Conservation (phyloP, 2,888 invertebrate species). For the Pachycephus smyrnensis region DNA sequence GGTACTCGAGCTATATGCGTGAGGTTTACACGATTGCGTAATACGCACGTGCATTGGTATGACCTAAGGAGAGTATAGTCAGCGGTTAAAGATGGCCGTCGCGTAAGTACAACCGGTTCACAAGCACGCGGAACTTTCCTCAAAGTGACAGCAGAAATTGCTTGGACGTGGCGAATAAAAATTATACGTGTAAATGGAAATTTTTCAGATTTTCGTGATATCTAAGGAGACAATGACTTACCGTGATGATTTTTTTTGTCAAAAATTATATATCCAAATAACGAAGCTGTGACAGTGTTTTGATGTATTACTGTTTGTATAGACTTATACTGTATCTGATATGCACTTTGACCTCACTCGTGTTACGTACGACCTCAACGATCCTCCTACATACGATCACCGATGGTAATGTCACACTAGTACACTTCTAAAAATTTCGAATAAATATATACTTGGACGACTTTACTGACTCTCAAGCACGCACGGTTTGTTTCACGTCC, state of each 20-base stretch:
- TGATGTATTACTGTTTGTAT: neutral
- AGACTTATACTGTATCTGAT: neutral
- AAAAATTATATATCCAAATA: neutral
- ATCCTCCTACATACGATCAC: neutral
- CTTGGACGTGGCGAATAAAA: neutral
- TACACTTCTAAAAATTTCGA: neutral
- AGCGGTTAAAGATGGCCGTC: no score
- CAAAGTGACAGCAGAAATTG: neutral
- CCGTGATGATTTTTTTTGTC: neutral
- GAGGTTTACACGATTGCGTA: neutral
- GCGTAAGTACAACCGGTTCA: neutral
- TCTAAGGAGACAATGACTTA: neutral
- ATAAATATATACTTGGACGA: neutral
- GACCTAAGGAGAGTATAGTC: neutral
- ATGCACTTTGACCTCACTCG: neutral
- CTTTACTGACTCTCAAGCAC: neutral
- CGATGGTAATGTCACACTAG: neutral
- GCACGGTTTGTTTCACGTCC: neutral
- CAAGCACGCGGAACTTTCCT: neutral
- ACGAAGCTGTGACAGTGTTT: neutral
- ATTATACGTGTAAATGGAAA: neutral
- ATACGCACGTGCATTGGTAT: neutral
- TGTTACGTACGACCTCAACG: neutral
- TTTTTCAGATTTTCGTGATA: no score
- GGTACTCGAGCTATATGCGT: no score